Percentiles rank a stretch among this genome's conserved stretches.
Conservation (phyloP, 37 sponge, comb jelly and placozoan genomes). For the Agelas oroides region DNA sequence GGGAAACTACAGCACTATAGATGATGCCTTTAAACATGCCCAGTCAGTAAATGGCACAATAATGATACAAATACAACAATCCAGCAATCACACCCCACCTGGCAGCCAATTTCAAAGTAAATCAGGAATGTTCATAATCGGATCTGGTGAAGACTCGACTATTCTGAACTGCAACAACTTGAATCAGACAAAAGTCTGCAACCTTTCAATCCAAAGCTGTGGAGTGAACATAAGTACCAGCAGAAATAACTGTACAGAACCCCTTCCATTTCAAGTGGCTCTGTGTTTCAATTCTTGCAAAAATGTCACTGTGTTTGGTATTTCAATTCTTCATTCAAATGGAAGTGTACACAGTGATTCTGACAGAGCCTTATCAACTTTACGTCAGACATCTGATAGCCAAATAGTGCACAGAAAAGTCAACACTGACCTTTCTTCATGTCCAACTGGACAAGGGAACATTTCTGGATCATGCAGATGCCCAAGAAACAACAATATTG, state of each 20-base stretch:
- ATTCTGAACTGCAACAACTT: background rate
- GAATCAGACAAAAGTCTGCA: background rate
- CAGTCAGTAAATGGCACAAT: too few species aligned
- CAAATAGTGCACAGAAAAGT: background rate
- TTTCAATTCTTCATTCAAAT: slow-evolving; percentile 4
- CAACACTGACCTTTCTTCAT: background rate
- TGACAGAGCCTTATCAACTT: background rate
- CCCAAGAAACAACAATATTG: too few species aligned
- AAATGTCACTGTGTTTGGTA: background rate
- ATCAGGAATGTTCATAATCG: too few species aligned
- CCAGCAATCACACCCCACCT: too few species aligned
- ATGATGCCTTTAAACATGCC: too few species aligned
- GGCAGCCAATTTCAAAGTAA: too few species aligned
- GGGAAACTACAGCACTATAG: too few species aligned
- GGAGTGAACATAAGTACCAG: background rate
- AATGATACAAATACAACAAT: too few species aligned
- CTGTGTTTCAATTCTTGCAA: background rate
- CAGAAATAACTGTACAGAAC: background rate
- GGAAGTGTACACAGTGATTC: background rate
- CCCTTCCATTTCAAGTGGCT: background rate
- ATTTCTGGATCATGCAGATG: background rate
- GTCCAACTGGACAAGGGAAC: slow-evolving; percentile 21
- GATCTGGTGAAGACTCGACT: too few species aligned
- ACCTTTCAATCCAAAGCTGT: background rate
- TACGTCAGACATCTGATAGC: background rate